phyloP scores from a whole-genome alignment of 1,140 invertebrate species.

The Proctacanthus coquilletti region DNA sequence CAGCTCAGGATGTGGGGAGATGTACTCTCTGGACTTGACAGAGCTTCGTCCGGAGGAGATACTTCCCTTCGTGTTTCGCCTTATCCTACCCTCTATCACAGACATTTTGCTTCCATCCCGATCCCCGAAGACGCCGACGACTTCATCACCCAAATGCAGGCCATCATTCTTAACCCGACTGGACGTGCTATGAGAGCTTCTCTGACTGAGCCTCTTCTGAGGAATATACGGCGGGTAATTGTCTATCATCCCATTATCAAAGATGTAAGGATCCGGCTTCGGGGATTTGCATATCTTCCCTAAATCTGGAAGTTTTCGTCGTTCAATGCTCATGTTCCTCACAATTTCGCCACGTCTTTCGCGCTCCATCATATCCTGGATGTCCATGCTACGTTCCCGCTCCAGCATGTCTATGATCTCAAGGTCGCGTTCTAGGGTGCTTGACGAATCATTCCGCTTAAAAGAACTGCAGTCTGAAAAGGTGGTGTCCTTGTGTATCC shows the following conservation, averaged over 20 bases:
- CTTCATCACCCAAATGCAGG: too few species aligned
- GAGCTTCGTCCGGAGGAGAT: conserved; percentile 24
- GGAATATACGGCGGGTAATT: too few species aligned
- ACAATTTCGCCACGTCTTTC: conserved; percentile 19
- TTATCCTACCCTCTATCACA: conserved; percentile 24
- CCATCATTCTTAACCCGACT: too few species aligned
- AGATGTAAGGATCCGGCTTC: conserved; percentile 11
- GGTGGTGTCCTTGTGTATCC: conserved; percentile 18
- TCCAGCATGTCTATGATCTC: conserved; percentile 28
- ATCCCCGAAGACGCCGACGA: conserved; percentile 26
- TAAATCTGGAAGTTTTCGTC: conserved; percentile 21
- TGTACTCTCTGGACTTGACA: conserved; percentile 24
- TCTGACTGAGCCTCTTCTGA: not conserved
- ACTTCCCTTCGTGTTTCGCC: conserved; percentile 21
- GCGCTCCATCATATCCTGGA: conserved; percentile 22
- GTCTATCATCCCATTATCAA: too few species aligned
- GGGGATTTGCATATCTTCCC: conserved; percentile 23
- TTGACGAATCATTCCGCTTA: conserved; percentile 17
- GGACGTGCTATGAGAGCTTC: not conserved
- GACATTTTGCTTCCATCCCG: conserved; percentile 27
- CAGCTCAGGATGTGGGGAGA: conserved; percentile 22
- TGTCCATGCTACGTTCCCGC: conserved; percentile 27
- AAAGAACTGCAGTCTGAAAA: conserved; percentile 23
- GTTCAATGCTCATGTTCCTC: conserved; percentile 7
- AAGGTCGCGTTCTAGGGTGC: conserved; percentile 24